Base-by-base conservation (phyloP, 1,140 invertebrate species). In the Pectinophora gossypiella region DNA sequence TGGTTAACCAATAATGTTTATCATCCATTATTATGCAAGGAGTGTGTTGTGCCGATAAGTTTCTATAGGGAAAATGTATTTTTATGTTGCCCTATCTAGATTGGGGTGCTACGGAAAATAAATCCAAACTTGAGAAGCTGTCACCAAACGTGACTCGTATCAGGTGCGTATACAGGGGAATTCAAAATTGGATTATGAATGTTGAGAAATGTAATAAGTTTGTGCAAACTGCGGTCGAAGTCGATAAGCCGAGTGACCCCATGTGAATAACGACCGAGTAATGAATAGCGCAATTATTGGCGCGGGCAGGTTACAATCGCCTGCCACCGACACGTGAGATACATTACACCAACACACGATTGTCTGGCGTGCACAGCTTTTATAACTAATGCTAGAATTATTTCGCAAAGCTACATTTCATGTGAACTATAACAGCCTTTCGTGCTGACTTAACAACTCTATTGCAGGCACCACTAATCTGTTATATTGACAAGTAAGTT, bases 1-100 rank as follows among this genome's bases (percentile, higher is more conserved):
- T 61, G 20, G 35, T 45, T 56, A 57, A 55, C 53, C 68, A 60
- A 56, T 59, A 57, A 57, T 59, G 56, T 65, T 62, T 64, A 64
- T 61, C 52, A 58, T 54, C 56, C 45, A 61, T 64, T 60, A 61
- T 64, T 59, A 64, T 58, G 46, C 51, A 62, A 56, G 54, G 51
- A 47, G 58, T 61, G 56, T 54, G 59, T 62, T 36, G 10, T n/a
- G 10, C 27, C 20, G 58, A 66, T 62, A 66, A 66, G 56, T 35
- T 18, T 15, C 36, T 15, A 40, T 40, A 18, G 36, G 27, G 27
- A 32, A 9, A 32, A 32, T 40, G 10, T 40, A 12, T 40, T 40
- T 40, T 40, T 18, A 18, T 40, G 13, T 15, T 16, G 36, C 36
- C 36, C 7, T 13, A 7, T 15, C 36, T 15, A 40, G 36, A 40